Evolutionary conservation across 2,888 invertebrate genomes (phyloP).

Genomic region (Netelia melanura): DNA sequence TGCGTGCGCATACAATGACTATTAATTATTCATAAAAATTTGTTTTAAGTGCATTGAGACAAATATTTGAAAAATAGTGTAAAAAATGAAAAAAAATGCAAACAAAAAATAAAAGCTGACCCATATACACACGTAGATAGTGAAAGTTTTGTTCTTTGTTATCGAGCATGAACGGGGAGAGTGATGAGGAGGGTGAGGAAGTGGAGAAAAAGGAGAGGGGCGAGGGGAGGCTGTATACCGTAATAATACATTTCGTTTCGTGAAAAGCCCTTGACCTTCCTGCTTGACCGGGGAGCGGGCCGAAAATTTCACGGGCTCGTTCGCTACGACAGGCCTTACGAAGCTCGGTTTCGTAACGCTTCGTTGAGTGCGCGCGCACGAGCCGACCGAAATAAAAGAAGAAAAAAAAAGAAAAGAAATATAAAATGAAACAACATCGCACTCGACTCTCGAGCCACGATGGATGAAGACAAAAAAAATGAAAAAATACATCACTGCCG

Average conservation of each 20-base stretch:
- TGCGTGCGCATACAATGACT: neutral
- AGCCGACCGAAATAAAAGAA: conserved; percentile 78
- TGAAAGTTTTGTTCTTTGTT: conserved; percentile 70
- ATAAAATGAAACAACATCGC: neutral
- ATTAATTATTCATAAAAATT: conserved; percentile 6
- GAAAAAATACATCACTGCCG: neutral
- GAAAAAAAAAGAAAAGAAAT: neutral
- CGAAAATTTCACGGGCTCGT: conserved; percentile 67
- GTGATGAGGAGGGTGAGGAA: too few relatives aligned
- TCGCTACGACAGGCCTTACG: neutral
- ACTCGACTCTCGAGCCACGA: neutral
- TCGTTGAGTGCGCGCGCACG: conserved; percentile 22
- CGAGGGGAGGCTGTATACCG: neutral
- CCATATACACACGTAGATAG: conserved; percentile 52
- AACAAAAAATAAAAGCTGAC: conserved; percentile 9
- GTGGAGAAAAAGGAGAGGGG: neutral
- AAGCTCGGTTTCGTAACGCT: conserved; percentile 49
- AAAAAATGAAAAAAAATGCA: conserved; percentile 9
- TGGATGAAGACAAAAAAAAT: neutral
- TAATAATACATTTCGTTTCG: conserved; percentile 48
- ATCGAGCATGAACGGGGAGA: conserved; percentile 48
- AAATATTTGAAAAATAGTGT: neutral
- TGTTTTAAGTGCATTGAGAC: neutral
- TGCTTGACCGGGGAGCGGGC: conserved; percentile 46
- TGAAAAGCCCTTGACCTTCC: conserved; percentile 83